These are phyloP conservation scores for Leucania comma DNA, from an alignment of 2,888 invertebrate species.

Conservation along the genomic window DNA sequence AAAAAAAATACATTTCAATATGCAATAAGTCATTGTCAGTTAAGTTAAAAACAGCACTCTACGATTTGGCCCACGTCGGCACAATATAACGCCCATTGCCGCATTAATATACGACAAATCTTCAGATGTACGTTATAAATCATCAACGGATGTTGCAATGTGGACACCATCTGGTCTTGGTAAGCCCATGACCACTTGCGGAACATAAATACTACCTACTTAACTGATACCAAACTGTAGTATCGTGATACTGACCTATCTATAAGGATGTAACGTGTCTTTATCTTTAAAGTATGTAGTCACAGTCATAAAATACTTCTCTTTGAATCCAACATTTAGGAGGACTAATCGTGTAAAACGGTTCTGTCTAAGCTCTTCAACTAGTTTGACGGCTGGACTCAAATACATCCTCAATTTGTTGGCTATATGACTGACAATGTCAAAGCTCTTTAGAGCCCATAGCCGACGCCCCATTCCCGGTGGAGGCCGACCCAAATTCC, in stretches of 20 bases:
- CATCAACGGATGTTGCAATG: constrained; percentile 40
- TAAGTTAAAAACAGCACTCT: constrained; percentile 38
- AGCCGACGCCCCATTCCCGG: constrained; percentile 43
- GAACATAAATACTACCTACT: constrained; percentile 19
- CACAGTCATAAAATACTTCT: constrained; percentile 14
- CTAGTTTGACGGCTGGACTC: background rate
- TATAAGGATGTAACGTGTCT: background rate
- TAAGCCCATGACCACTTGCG: constrained; percentile 24
- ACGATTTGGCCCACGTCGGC: constrained; percentile 37
- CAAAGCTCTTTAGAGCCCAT: constrained; percentile 34
- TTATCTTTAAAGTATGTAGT: constrained; percentile 22
- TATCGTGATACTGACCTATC: constrained; percentile 27
- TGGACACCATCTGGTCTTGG: constrained; percentile 44
- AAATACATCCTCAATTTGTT: constrained; percentile 25
- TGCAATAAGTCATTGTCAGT: constrained; percentile 28
- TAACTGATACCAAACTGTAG: constrained; percentile 27
- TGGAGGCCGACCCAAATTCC: constrained; percentile 53
- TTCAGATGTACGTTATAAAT: constrained; percentile 26
- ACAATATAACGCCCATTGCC: constrained; percentile 39
- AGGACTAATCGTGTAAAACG: background rate
- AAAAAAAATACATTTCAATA: background rate
- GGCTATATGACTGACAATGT: constrained; percentile 15
- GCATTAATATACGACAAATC: constrained; percentile 24
- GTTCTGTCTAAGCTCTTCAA: background rate
- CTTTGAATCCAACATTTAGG: background rate